Base-by-base conservation (phyloP, 2,113 vertebrate genomes). In the Microtus oregoni region DNA sequence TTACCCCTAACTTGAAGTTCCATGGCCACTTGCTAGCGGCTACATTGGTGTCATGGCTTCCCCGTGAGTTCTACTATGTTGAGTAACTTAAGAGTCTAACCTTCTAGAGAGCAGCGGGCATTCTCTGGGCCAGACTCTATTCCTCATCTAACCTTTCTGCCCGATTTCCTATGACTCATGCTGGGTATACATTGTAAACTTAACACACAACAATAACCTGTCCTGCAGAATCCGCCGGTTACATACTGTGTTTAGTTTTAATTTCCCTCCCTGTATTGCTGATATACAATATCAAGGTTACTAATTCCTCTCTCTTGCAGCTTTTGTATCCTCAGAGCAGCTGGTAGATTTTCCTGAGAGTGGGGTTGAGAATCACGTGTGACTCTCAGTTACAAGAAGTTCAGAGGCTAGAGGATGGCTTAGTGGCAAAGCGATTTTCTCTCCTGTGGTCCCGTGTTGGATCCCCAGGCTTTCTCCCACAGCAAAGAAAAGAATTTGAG, bases 291-390 rank as follows among this genome's bases (percentile, higher is more conserved):
- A 63, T 70, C 47, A 70, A 28, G 22, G 44, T 44, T n/a, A 63
- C 63, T 65, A 86, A 90, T 92, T 58, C 28, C 10, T 22, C 65
- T 91, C n/a, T 89, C 19, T 83, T 67, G 7, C 0, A 89, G 82
- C 47, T 70, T 93, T 94, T 86, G 28, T 79, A 86, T 89, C 76
- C 24, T 28, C 17, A 0, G 35, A 87, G 12, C 70, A 92, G 79
- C 52, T 77, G 55, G 7, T 96, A 96, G 90, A 81, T 81, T 93
- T 91, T 73, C n/a, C 52, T 63, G 50, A 85, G 68, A 85, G 73
- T 55, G 7, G 89, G 2, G 7, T 32, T 86, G 52, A 50, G 81
- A 78, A 15, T 93, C 79, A 86, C 3, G 32, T 26, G 58, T 93
- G 12, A 75, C 89, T 95, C 61, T 95, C 47, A 76, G 50, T 83